A percentile compares a stretch with the other conserved stretches of the same genome.
Conservation (phyloP, 1,140 invertebrate species). For the Zophobas morio region DNA sequence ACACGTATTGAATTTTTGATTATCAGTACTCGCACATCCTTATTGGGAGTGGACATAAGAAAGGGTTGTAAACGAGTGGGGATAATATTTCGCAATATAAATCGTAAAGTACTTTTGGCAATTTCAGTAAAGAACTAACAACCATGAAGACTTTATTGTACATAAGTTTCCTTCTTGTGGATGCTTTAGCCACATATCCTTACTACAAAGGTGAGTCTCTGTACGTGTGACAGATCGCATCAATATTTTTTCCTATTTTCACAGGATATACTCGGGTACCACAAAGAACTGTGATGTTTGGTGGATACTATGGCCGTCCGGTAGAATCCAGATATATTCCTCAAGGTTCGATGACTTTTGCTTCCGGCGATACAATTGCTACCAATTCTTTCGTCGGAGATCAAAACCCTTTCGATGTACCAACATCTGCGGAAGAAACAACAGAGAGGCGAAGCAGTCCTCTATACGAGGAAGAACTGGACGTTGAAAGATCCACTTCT, state of each 20-base stretch:
- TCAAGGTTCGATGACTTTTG: constrained; percentile 53
- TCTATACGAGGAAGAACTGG: constrained; percentile 25
- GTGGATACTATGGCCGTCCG: constrained; percentile 59
- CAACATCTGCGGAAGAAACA: constrained; percentile 39
- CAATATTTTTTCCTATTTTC: not conserved
- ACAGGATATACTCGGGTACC: constrained; percentile 5
- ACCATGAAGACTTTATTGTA: constrained; percentile 29
- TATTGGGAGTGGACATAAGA: constrained; percentile 53
- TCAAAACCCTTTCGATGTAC: constrained; percentile 25
- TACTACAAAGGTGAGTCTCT: not conserved
- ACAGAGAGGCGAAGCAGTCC: constrained; percentile 11
- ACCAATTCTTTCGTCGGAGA: constrained; percentile 54
- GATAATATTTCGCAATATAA: constrained; percentile 55
- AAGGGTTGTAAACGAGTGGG: constrained; percentile 53
- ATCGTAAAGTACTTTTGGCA: constrained; percentile 43
- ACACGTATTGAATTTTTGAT: constrained; percentile 58
- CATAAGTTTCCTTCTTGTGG: constrained; percentile 19
- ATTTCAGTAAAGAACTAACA: constrained; percentile 25
- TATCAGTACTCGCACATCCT: constrained; percentile 53
- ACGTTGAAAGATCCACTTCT: constrained; percentile 11
- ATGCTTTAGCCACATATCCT: not conserved
- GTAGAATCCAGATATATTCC: constrained; percentile 36
- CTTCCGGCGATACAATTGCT: constrained; percentile 52
- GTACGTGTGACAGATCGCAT: not conserved
- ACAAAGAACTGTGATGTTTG: constrained; percentile 66